phyloP scores from a whole-genome alignment of 2,113 vertebrate species.

The Picathartes gymnocephalus region DNA sequence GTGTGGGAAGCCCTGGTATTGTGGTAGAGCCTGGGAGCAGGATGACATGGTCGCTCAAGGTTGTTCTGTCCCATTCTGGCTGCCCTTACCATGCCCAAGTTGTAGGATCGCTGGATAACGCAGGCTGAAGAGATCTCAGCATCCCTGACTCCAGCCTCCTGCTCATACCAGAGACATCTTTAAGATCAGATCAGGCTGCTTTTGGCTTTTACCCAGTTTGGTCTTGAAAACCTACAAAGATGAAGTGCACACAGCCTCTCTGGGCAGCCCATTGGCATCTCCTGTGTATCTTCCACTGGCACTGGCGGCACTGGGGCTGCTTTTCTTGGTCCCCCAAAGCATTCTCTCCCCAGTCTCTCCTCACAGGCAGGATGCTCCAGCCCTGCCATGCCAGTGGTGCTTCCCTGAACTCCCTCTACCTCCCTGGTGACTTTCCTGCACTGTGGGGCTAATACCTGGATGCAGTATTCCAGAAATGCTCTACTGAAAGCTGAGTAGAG shows the following conservation, averaged over 20 bases:
- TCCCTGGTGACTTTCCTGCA: background rate
- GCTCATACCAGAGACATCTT: background rate
- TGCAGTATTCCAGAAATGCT: background rate
- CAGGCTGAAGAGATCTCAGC: background rate
- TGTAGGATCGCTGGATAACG: background rate
- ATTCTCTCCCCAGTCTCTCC: background rate
- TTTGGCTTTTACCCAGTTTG: background rate
- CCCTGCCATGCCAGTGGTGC: accelerated
- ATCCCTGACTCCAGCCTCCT: background rate
- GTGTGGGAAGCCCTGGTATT: background rate
- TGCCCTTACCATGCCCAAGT: background rate
- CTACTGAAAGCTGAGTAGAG: background rate
- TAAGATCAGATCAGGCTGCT: background rate
- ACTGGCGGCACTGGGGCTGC: background rate
- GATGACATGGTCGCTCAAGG: background rate
- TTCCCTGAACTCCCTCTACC: background rate
- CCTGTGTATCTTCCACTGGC: background rate
- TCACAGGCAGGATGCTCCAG: background rate
- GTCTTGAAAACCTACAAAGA: background rate
- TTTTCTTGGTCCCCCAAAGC: background rate
- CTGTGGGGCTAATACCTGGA: background rate
- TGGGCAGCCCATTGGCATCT: background rate
- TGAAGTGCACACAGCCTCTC: background rate
- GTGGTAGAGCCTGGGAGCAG: background rate
- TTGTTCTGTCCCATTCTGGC: accelerated